A percentile compares a stretch with the other conserved stretches of the same genome.
Conservation (phyloP, 2,797 vertebrate genomes). For the Podargus strigoides region DNA sequence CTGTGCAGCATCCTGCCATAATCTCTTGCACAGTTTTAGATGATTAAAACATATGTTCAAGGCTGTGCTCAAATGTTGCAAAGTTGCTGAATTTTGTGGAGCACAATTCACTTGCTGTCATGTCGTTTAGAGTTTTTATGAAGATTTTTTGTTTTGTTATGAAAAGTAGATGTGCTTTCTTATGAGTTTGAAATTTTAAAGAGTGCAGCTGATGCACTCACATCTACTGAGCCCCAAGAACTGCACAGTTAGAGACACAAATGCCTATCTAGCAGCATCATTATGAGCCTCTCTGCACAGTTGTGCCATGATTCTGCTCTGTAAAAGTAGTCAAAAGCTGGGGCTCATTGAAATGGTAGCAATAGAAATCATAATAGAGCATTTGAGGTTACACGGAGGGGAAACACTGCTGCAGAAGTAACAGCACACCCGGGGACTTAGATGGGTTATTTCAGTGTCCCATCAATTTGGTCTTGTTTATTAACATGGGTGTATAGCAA, state of each 20-base stretch:
- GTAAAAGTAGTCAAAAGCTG: neutral
- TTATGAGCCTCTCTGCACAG: rapidly evolving
- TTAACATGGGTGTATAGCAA: neutral
- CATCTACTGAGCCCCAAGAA: neutral
- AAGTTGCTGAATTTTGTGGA: neutral
- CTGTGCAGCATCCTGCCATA: neutral
- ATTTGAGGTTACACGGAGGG: neutral
- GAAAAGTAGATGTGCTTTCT: no score
- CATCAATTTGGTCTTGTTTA: neutral
- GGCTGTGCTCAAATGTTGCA: neutral
- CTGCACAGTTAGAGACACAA: neutral
- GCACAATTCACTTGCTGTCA: neutral
- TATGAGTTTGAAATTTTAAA: neutral
- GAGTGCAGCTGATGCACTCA: neutral
- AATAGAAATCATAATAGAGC: neutral
- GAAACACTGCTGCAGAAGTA: neutral
- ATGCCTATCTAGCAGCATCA: neutral
- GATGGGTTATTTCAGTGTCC: neutral
- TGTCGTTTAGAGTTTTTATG: rapidly evolving
- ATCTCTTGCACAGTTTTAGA: neutral
- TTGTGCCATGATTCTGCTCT: neutral
- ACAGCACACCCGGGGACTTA: neutral
- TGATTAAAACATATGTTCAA: rapidly evolving
- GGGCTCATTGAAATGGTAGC: neutral
- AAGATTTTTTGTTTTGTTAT: neutral